Conservation (phyloP, 2,888 invertebrate genomes). For the Sphaeridia pumilis region DNA sequence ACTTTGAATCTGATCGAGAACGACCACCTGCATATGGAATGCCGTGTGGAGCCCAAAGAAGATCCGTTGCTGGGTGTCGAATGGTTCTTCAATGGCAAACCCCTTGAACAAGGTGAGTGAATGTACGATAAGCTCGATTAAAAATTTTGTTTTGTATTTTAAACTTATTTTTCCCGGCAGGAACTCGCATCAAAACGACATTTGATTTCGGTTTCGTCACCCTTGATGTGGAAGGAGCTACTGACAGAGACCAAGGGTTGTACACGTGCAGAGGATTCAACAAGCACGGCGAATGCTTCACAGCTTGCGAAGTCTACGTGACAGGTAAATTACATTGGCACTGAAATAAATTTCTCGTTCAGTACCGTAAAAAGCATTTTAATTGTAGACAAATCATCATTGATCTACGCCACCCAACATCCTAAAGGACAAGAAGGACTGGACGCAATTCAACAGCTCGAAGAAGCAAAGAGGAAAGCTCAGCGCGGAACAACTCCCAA, state of each 20-base stretch:
- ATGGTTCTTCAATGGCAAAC: slow-evolving; percentile 89
- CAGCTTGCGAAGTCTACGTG: slow-evolving; percentile 77
- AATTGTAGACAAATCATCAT: slow-evolving; percentile 46
- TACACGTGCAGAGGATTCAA: slow-evolving; percentile 86
- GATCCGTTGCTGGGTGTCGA: slow-evolving; percentile 82
- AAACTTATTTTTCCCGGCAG: slow-evolving; percentile 2
- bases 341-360: background rate
- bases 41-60: slow-evolving; percentile 84
- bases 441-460: slow-evolving; percentile 79
- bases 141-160: background rate
- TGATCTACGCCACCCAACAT: slow-evolving; percentile 82
- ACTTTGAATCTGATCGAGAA: slow-evolving; percentile 71
- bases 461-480: slow-evolving; percentile 62
- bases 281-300: slow-evolving; percentile 79
- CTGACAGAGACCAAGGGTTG: slow-evolving; percentile 85
- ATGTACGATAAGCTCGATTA: background rate
- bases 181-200: slow-evolving; percentile 48
- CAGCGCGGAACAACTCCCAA: slow-evolving; percentile 57
- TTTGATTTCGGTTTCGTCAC: slow-evolving; percentile 95
- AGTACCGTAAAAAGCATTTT: background rate
- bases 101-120: slow-evolving; percentile 55
- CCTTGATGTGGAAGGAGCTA: slow-evolving; percentile 79
- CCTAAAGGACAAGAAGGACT: slow-evolving; percentile 89
- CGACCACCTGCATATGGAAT: slow-evolving; percentile 80
- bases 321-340: slow-evolving; percentile 55